These are phyloP conservation scores for zebrafish (Danio rerio) DNA, from an alignment of 2,113 vertebrate genomes.

Conservation along the genomic window DNA sequence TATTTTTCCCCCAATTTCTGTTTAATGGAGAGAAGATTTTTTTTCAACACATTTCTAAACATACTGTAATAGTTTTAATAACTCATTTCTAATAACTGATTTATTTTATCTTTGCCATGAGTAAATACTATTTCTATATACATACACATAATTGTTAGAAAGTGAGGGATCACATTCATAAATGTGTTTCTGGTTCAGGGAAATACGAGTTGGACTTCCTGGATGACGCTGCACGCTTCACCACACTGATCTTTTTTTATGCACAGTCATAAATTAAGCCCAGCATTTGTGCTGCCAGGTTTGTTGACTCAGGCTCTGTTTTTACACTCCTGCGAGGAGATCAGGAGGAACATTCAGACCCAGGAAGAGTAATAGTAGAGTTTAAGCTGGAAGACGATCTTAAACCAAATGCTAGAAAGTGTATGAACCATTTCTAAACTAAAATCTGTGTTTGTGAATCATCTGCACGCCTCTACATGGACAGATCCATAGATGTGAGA, in stretches of 20 bases:
- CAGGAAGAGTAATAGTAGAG: background rate
- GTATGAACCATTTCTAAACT: no score
- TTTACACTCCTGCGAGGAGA: conserved; percentile 22
- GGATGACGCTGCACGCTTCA: conserved; percentile 62
- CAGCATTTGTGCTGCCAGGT: conserved; percentile 53
- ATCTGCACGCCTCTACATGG: no score
- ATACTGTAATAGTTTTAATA: no score
- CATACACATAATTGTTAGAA: background rate
- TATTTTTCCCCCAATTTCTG: no score
- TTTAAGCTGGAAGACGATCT: background rate
- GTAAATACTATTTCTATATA: no score
- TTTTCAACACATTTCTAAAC: no score
- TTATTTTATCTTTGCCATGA: no score
- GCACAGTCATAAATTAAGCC: conserved; percentile 60
- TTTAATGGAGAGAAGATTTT: no score
- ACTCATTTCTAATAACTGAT: no score
- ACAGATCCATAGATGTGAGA: no score
- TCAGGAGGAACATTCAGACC: background rate
- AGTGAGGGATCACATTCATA: conserved; percentile 59
- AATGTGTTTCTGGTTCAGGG: conserved; percentile 26
- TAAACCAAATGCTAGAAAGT: background rate
- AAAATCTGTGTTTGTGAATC: no score
- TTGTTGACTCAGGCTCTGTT: conserved; percentile 46
- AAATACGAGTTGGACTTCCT: conserved; percentile 51
- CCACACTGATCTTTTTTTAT: conserved; percentile 64